phyloP scores from a whole-genome alignment of 2,888 invertebrate genomes.

The Dryocosmus kuriphilus region DNA sequence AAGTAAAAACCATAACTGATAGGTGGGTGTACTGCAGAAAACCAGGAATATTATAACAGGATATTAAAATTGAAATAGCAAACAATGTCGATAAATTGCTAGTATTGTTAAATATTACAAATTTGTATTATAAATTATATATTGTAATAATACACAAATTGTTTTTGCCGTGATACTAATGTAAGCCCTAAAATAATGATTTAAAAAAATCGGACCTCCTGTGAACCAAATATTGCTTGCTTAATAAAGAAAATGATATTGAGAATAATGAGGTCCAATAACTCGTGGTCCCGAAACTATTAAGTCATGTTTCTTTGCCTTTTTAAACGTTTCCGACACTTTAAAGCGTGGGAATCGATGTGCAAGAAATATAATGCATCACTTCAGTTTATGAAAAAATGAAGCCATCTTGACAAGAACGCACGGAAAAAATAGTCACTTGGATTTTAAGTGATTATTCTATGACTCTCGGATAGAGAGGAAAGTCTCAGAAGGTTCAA shows the following conservation, averaged over 20 bases:
- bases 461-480: too few species aligned
- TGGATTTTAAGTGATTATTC: too few species aligned
- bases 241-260: background rate
- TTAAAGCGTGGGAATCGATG: background rate
- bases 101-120: too few species aligned
- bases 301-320: background rate
- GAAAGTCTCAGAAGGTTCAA: too few species aligned
- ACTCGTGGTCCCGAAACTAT: background rate
- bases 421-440: too few species aligned
- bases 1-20: too few species aligned
- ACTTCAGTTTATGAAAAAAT: constrained; percentile 11
- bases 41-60: too few species aligned
- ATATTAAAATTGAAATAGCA: too few species aligned
- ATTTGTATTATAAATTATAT: too few species aligned
- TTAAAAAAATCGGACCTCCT: background rate
- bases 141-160: background rate
- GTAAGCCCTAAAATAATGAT: background rate
- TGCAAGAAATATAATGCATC: background rate
- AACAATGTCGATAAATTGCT: too few species aligned
- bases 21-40: too few species aligned
- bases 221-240: background rate
- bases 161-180: background rate
- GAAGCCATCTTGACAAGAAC: background rate
- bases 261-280: background rate
- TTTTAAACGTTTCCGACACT: background rate